phyloP scores from a whole-genome alignment of 2,888 invertebrate genomes.

The Drosophila kanekoi region DNA sequence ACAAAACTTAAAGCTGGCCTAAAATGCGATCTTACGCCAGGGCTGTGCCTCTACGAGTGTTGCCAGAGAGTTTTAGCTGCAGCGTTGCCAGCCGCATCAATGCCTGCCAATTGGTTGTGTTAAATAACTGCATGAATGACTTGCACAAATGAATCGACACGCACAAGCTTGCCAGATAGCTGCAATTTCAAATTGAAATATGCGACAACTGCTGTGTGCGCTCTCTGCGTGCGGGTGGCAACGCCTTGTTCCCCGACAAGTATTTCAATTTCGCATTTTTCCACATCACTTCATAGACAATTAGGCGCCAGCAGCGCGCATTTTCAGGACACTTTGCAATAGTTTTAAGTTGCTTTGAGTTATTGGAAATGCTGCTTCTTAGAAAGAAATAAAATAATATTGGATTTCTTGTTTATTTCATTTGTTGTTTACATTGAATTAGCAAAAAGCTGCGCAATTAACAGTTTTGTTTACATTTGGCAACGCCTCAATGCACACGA shows the following conservation, averaged over 20 bases:
- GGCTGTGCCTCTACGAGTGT: not conserved
- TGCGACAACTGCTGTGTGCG: constrained; percentile 22
- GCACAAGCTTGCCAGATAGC: constrained; percentile 13
- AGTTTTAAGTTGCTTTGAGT: constrained; percentile 29
- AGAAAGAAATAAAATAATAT: not conserved
- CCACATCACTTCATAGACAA: constrained; percentile 55
- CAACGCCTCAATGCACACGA: constrained; percentile 20
- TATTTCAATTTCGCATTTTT: constrained; percentile 62
- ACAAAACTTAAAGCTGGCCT: constrained; percentile 15
- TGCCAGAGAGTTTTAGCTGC: not conserved
- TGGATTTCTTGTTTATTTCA: constrained; percentile 25
- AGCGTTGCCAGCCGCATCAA: not conserved
- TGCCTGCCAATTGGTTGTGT: constrained; percentile 27
- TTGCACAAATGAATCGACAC: constrained; percentile 54
- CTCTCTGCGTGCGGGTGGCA: constrained; percentile 9
- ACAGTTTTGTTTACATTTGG: constrained; percentile 34
- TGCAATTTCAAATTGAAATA: constrained; percentile 37
- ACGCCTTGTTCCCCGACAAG: constrained; percentile 26
- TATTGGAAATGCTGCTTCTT: constrained; percentile 9
- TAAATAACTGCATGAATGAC: constrained; percentile 60
- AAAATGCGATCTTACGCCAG: not conserved
- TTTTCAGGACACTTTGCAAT: constrained; percentile 28
- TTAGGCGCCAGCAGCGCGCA: constrained; percentile 51
- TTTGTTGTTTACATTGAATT: constrained; percentile 52
- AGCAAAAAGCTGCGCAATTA: constrained; percentile 36